Base-by-base conservation (phyloP, 2,888 invertebrate species). In the Ectemnius continuus region DNA sequence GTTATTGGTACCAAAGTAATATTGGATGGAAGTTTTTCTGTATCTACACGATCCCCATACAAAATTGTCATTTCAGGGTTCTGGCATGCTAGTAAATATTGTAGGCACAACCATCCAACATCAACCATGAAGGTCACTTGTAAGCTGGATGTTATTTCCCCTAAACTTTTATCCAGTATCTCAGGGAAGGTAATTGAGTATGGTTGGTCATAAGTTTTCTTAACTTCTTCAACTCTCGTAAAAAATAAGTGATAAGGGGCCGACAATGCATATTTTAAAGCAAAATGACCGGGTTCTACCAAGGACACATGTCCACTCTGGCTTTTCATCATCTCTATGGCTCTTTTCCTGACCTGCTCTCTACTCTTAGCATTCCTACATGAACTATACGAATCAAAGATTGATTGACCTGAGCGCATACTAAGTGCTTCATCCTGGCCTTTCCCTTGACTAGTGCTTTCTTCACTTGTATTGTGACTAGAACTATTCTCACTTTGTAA, bases 61-160 rank as follows among this genome's bases (percentile, higher is more conserved):
- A 88, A 67, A 58, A 88, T 84, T 18, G 83, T 61, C 87, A 90
- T 90, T 5, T 89, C 84, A 8, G 87, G 94, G 94, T 94, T 92
- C 85, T 95, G 94, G 66, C 95, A 95, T 66, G 95, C 95, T 84
- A 94, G 94, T 84, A 94, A 93, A 85, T 98, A 98, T 84, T 98
- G 97, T 0, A 96, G 95, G 69, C 97, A 92, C 0, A 98, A 90
- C 97, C 98, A 99, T 0, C 95, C 95, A 11, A 97, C 92, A 84
- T 98, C 97, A 52, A 98, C 95, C 96, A 98, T 97, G 86, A 97
- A 98, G 91, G 97, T 98, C 28, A 98, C 95, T 91, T 98, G 97
- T n/a, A 96, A 91, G 0, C 95, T 95, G 58, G 93, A 93, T 80
- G 94, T 94, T 4, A 97, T 91, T 70, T 94, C 93, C 0, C 97